These are phyloP conservation scores for Drosophila takahashii DNA, from an alignment of 1,140 invertebrate species.

Conservation along the genomic window DNA sequence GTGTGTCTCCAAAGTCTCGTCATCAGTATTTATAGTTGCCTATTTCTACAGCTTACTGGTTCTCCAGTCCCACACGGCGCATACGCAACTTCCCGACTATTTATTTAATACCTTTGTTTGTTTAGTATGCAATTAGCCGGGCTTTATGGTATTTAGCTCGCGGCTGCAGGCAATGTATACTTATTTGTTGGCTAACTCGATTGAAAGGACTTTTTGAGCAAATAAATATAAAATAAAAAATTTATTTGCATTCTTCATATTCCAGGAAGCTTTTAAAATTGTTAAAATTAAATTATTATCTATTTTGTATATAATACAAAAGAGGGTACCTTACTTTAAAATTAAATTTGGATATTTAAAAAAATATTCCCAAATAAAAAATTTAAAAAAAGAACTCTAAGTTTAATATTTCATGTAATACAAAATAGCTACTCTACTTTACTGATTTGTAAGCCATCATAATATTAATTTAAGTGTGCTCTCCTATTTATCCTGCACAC, in stretches of 20 bases:
- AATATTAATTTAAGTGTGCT: not conserved
- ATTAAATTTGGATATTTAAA: too few relatives aligned
- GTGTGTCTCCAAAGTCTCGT: constrained; percentile 22
- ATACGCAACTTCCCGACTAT: constrained; percentile 65
- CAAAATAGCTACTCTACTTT: too few relatives aligned
- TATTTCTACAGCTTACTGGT: not conserved
- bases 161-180: not conserved
- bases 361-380: too few relatives aligned
- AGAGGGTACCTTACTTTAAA: too few relatives aligned
- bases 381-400: too few relatives aligned
- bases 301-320: too few relatives aligned
- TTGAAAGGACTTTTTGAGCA: not conserved
- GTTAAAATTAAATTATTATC: too few relatives aligned
- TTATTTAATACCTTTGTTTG: constrained; percentile 29
- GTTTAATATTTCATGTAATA: too few relatives aligned
- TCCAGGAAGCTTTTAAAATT: too few relatives aligned
- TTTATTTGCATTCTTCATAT: too few relatives aligned
- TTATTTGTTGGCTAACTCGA: constrained; percentile 5
- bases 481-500: not conserved
- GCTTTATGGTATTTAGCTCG: constrained; percentile 24
- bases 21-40: constrained; percentile 42
- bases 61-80: constrained; percentile 51
- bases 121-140: constrained; percentile 27
- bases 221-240: too few relatives aligned
- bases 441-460: not conserved